phyloP scores from a whole-genome alignment of 2,888 invertebrate species.

The Drosophila nr. medialis region DNA sequence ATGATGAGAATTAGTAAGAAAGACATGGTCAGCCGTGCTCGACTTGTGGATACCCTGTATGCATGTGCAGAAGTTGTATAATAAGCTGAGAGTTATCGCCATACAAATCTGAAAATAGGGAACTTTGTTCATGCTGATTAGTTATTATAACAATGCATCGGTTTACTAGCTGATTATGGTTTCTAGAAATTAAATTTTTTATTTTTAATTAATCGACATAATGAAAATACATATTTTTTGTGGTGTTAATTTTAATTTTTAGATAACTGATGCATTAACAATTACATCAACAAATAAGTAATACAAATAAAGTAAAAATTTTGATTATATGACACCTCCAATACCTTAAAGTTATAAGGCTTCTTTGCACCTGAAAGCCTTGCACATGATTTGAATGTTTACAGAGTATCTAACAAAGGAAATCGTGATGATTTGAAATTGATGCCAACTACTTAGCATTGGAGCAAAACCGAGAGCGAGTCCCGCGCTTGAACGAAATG shows the following conservation, averaged over 20 bases:
- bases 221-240: too few species aligned
- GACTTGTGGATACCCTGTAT: neutral
- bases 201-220: neutral
- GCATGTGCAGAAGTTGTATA: neutral
- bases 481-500: slow-evolving; percentile 30
- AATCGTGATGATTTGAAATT: slow-evolving; percentile 37
- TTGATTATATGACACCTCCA: neutral
- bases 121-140: neutral
- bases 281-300: neutral
- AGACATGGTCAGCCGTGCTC: neutral
- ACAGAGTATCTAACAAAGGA: slow-evolving; percentile 12
- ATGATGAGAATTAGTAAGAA: slow-evolving; percentile 2
- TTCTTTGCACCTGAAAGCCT: too few species aligned
- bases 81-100: neutral
- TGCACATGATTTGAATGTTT: neutral
- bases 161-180: neutral
- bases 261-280: neutral
- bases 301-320: too few species aligned
- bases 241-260: too few species aligned
- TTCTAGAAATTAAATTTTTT: neutral
- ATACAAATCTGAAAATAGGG: neutral
- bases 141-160: neutral
- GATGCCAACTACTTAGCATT: slow-evolving; percentile 24
- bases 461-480: slow-evolving; percentile 28
- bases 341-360: neutral